phyloP scores from a whole-genome alignment of 1,140 invertebrate genomes.

The Drosophila subpulchrella region DNA sequence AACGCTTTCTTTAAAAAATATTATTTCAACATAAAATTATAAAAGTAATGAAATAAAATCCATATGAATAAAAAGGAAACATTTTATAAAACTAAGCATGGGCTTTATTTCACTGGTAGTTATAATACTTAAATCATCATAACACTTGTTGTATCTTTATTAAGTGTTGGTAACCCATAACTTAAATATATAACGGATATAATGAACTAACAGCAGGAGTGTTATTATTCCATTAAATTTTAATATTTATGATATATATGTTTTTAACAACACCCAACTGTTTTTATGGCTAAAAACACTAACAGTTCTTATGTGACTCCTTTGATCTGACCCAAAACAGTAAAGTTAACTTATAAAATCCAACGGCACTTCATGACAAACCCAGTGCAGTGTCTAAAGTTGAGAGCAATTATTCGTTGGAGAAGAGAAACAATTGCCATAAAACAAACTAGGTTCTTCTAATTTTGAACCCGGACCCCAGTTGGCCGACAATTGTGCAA shows the following conservation, averaged over 20 bases:
- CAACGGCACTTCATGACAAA: slow-evolving; percentile 17
- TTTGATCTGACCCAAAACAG: slow-evolving; percentile 1
- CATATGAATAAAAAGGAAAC: too few species aligned
- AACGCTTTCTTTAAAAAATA: too few species aligned
- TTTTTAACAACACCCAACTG: not conserved
- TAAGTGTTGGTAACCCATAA: too few species aligned
- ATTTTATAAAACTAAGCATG: too few species aligned
- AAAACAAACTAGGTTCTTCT: slow-evolving; percentile 34
- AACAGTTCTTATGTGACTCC: not conserved
- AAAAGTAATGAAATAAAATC: too few species aligned
- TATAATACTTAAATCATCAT: too few species aligned
- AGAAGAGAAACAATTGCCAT: slow-evolving; percentile 58
- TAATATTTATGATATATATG: not conserved
- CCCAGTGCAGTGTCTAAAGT: not conserved
- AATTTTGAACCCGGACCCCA: slow-evolving; percentile 13
- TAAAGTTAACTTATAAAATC: not conserved
- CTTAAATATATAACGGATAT: too few species aligned
- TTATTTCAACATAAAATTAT: too few species aligned
- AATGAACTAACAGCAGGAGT: too few species aligned
- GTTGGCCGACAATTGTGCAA: slow-evolving; percentile 37
- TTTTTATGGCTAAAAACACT: not conserved
- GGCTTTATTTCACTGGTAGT: too few species aligned
- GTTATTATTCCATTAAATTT: too few species aligned
- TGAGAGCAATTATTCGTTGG: slow-evolving; percentile 31
- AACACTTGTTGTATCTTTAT: too few species aligned